Evolutionary conservation across 2,113 vertebrate genomes (phyloP), one percentile per base, ranked within the genome.

Genomic region (Panurus biarmicus): DNA sequence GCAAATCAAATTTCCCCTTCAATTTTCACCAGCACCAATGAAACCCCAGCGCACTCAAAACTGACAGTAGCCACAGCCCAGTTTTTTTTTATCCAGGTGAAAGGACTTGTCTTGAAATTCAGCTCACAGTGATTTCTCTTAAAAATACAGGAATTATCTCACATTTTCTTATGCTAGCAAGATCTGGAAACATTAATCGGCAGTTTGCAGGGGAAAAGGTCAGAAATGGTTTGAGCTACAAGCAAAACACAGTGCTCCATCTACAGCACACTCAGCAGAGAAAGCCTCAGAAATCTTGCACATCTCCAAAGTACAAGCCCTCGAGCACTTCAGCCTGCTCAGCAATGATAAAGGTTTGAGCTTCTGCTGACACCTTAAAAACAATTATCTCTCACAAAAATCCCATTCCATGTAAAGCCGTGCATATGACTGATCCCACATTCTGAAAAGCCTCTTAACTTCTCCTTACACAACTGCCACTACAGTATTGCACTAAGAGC

Each of bases 261-360:
- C 40, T 19, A 6, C 7, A 76, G 35, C 74, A 54, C 12, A 13
- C 7, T 24, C n/a, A 50, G 38, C 50, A 57, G 22, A 67, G 12
- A 35, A 57, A 33, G 23, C 31, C 67, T 31, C 29, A 29, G 60
- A 57, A 90, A 83, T 81, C 60, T 61, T 79, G 28, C 58, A 91
- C 81, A 91, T 79, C 77, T 93, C 57, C 66, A 31, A 80, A 94
- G 67, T 20, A 25, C 36, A 31, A 62, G 40, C 81, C 85, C 90
- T 93, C 16, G 29, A 97, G 89, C 76, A 50, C 66, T 87, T 92
- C 81, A 89, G 54, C 84, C 85, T 96, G 85, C 36, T 77, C 61
- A 69, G 85, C 56, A 78, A 50, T 40, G 71, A 95, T 67, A 92
- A 94, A 92, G 78, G 22, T 64, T 72, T 53, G 38, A 96, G 85